Conservation (phyloP, 1,140 invertebrate genomes). For the Semibalanus balanoides region DNA sequence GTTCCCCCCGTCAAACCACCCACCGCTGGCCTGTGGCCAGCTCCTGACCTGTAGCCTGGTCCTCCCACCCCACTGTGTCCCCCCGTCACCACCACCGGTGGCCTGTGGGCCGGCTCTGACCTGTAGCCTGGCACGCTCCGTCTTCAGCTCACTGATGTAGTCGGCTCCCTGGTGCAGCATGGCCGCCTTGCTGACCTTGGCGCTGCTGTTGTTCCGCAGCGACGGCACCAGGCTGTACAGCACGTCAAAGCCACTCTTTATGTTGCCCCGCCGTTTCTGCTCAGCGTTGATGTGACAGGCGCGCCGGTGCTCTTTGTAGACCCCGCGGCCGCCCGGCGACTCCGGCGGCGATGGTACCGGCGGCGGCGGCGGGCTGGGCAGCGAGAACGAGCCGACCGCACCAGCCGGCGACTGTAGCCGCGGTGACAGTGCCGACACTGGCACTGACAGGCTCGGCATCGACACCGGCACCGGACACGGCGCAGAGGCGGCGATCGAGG, state of each 20-base stretch:
- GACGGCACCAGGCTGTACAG: constrained; percentile 80
- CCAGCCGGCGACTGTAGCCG: neutral
- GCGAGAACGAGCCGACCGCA: neutral
- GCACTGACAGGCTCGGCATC: neutral
- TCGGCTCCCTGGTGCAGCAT: constrained; percentile 95
- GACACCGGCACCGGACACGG: neutral
- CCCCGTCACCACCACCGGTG: too few species aligned
- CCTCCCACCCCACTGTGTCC: too few species aligned
- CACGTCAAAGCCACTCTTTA: constrained; percentile 93
- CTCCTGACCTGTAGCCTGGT: too few species aligned
- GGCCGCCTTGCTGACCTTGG: constrained; percentile 83
- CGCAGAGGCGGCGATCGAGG: neutral
- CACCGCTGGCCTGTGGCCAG: too few species aligned
- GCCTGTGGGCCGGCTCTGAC: too few species aligned
- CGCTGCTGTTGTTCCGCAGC: constrained; percentile 72
- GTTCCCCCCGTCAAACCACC: too few species aligned
- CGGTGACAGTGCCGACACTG: neutral
- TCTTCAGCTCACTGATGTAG: constrained; percentile 77
- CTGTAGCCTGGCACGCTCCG: constrained; percentile 68
- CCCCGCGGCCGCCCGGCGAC: neutral
- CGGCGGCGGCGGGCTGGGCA: constrained; percentile 4
- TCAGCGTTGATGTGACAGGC: constrained; percentile 86
- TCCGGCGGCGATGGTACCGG: constrained; percentile 5
- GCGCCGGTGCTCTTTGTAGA: constrained; percentile 26
- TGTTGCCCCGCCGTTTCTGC: constrained; percentile 91